Evolutionary conservation across 2,113 vertebrate genomes (phyloP), one percentile per base, ranked within the genome.

Genomic region (Propithecus coquereli): DNA sequence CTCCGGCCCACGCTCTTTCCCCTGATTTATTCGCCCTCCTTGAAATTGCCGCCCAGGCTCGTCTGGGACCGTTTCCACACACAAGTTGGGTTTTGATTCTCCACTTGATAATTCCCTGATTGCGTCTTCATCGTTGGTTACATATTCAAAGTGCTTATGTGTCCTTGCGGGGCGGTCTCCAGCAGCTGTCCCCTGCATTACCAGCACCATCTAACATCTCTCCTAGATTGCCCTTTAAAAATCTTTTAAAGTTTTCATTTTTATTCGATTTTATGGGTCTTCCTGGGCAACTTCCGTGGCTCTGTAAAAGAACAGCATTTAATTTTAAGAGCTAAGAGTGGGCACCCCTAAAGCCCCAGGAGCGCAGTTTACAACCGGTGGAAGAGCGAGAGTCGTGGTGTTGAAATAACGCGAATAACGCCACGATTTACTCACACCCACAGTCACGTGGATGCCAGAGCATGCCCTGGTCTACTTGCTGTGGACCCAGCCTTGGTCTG

Each of bases 231-330:
- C 32, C 74, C 74, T 92, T 76, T 68, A 43, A 61, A 68, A 76
- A 54, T 25, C 63, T 96, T 65, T 11, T 3, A 34, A 52, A n/a
- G 27, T 87, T 70, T 82, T 82, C 74, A 43, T 54, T 92, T 94
- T 89, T 25, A 82, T 43, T 90, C 27, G 43, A 12, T 85, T 86
- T 93, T 96, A 81, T 63, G 54, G 74, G 66, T 83, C 82, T 90
- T 90, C 66, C 82, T 27, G 23, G 66, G 52, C n/a, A 40, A 45
- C 6, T 59, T 73, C 54, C 37, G 54, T 17, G 81, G 43, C 74
- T 93, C 77, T 50, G 34, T 71, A 32, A 59, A 93, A 91, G 71
- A 88, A 9, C 47, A 52, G 70, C 8, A 40, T 88, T 88, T 94
- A 8, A 94, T 79, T 83, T 93, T n/a, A 65, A 40, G 45, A 63